A percentile compares a stretch with the other conserved stretches of the same genome.
These are phyloP conservation scores for Squalus acanthias DNA, from an alignment of 2,797 vertebrate species.

Conservation along the genomic window DNA sequence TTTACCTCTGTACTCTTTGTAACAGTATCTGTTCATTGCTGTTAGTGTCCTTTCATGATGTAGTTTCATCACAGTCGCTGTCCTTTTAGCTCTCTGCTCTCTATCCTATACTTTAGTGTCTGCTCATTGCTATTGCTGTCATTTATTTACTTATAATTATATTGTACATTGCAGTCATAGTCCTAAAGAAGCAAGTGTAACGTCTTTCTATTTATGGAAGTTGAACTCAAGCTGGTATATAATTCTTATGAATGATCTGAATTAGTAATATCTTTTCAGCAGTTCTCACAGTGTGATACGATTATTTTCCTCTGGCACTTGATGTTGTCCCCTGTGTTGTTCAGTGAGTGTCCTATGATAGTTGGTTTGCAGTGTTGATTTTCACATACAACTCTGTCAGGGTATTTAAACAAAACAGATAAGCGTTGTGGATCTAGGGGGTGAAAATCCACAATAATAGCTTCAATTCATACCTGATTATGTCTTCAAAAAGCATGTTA, in stretches of 20 bases:
- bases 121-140: too few species aligned
- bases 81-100: too few species aligned
- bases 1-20: too few species aligned
- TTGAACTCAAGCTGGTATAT: background rate
- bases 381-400: background rate
- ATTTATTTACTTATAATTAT: too few species aligned
- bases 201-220: background rate
- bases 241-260: background rate
- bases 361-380: background rate
- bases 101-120: too few species aligned
- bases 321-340: background rate
- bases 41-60: too few species aligned
- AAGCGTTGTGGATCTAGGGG: background rate
- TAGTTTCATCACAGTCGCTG: too few species aligned
- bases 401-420: background rate
- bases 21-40: too few species aligned
- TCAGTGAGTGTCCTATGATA: background rate
- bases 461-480: background rate
- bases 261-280: background rate
- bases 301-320: background rate
- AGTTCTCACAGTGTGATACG: background rate
- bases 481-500: background rate
- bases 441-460: background rate
- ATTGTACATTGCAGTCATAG: too few species aligned
- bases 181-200: too few species aligned